Conservation (phyloP, 2,113 vertebrate species). For the Platanista minor region DNA sequence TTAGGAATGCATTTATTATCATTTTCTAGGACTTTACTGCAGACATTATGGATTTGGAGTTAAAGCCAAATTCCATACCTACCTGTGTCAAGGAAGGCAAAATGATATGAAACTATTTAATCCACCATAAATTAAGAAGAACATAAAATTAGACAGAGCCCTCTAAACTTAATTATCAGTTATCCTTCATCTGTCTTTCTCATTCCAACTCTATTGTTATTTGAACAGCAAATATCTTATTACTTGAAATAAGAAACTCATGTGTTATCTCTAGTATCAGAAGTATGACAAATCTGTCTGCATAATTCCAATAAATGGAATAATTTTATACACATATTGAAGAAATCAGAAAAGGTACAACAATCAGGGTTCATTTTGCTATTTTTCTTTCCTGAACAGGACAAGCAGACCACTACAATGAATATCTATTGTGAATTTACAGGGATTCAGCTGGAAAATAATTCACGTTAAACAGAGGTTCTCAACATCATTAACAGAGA, state of each 20-base stretch:
- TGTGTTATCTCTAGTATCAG: neutral
- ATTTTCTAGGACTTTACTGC: neutral
- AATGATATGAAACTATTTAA: neutral
- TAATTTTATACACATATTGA: neutral
- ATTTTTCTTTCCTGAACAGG: conserved; percentile 20
- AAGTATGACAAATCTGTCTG: neutral
- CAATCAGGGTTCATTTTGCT: neutral
- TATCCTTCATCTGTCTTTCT: conserved; percentile 33
- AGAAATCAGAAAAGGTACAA: neutral
- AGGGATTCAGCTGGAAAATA: conserved; percentile 18
- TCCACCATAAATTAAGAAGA: neutral
- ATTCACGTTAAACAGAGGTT: conserved; percentile 40
- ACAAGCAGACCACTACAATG: neutral
- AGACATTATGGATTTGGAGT: neutral
- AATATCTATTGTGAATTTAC: conserved; percentile 29
- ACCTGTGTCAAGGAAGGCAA: conserved; percentile 11
- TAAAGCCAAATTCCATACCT: neutral
- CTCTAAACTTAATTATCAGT: conserved; percentile 8
- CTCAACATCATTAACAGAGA: conserved; percentile 51
- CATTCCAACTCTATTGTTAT: conserved; percentile 14
- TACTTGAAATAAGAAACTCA: conserved; percentile 40
- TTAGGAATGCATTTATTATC: neutral
- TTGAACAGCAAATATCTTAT: conserved; percentile 45
- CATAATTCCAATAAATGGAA: neutral
- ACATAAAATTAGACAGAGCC: neutral